Base-by-base conservation (phyloP, 2,113 vertebrate species). In the Plecturocebus donacophilus region DNA sequence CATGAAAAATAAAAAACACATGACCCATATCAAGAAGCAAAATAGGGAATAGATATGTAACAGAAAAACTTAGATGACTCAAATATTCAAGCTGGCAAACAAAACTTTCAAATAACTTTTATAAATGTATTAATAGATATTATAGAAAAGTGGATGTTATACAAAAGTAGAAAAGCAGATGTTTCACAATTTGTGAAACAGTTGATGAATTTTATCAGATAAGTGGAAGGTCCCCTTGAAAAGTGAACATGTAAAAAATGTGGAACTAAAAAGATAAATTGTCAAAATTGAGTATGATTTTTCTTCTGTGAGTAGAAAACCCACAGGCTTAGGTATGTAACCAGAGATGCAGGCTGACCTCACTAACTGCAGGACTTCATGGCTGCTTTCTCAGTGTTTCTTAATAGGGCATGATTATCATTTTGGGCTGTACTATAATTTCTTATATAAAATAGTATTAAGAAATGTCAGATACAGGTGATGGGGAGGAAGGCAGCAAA, bases 401-500 rank as follows among this genome's bases (percentile, higher is more conserved):
- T n/a, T 20, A 25, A 8, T 1, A 6, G 27, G 25, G 11, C 14
- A 42, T 0, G 11, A 1, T 32, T 45, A 20, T n/a, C 2, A 20
- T 68, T 79, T 35, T n/a, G n/a, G 23, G n/a, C n/a, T 75, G 14
- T 6, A 49, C 13, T 20, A 23, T 9, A 32, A 1, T 70, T 58
- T 64, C 1, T 5, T 27, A 20, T 4, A 6, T 27, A 27, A 30
- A 27, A 61, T 61, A 45, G 17, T 25, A 17, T 68, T 64, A 17
- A 52, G 52, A 52, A 52, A 52, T 52, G 16, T 52, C 52, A 52
- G 52, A 17, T 17, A 52, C 6, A 52, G 52, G 52, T 52, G 52
- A 17, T 52, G 52, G 16, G 52, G 52, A 52, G 16, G 52, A 17
- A 52, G 5, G 5, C 52, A 52, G 52, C 52, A 52, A 52, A 52